Evolutionary conservation across 1,140 invertebrate genomes (phyloP).

Genomic region (Aphelinus atriplicis): DNA sequence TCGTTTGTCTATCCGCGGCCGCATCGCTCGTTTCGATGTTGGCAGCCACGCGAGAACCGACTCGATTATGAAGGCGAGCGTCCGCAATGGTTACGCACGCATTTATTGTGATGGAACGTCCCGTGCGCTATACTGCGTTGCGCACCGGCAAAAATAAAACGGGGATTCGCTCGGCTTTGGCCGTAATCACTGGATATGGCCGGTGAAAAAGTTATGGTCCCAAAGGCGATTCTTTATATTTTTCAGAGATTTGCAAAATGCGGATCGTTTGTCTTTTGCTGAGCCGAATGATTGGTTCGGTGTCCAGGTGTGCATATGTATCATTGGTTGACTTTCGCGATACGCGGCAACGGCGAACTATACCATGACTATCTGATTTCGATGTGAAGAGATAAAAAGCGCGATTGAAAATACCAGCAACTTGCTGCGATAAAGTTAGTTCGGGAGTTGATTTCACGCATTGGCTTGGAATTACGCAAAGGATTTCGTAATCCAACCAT

Average conservation of each 20-base stretch:
- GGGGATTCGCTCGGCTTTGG: background rate
- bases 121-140: background rate
- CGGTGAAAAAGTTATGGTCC: background rate
- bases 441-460: too few species aligned
- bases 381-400: too few species aligned
- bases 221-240: background rate
- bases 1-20: constrained; percentile 29
- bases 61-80: constrained; percentile 29
- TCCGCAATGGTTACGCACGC: constrained; percentile 8
- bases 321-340: too few species aligned
- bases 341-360: too few species aligned
- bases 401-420: too few species aligned
- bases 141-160: constrained; percentile 1
- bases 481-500: too few species aligned
- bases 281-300: too few species aligned
- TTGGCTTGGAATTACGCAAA: too few species aligned
- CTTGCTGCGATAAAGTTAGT: too few species aligned
- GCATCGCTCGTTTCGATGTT: constrained; percentile 2
- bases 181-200: background rate
- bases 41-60: background rate
- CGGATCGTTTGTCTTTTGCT: background rate
- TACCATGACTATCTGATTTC: too few species aligned
- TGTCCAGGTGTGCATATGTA: too few species aligned
- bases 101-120: constrained; percentile 21
- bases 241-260: too few species aligned